Evolutionary conservation across 2,888 invertebrate genomes (phyloP).

Genomic region (Eurois occulta): DNA sequence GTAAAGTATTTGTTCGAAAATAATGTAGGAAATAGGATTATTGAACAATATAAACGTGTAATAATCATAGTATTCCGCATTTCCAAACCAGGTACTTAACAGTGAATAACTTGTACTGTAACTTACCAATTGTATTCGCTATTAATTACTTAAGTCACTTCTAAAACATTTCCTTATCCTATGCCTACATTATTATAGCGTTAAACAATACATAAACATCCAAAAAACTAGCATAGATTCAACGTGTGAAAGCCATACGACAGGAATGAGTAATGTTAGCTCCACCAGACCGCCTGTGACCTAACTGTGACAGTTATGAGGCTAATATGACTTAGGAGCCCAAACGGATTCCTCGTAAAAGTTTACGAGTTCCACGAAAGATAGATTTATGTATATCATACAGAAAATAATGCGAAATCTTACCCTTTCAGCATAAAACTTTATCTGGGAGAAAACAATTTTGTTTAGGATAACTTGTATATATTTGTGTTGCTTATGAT

Average conservation of each 20-base stretch:
- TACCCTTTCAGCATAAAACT: slow-evolving; percentile 18
- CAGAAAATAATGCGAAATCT: slow-evolving; percentile 38
- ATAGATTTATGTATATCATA: slow-evolving; percentile 59
- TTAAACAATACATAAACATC: not conserved
- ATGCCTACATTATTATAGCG: not conserved
- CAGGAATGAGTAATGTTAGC: slow-evolving; percentile 43
- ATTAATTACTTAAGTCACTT: not conserved
- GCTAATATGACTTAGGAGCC: slow-evolving; percentile 55
- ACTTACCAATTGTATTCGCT: not conserved
- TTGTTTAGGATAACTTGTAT: not conserved
- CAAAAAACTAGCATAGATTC: not conserved
- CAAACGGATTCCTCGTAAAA: slow-evolving; percentile 58
- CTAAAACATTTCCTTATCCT: not conserved
- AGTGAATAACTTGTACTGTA: not conserved
- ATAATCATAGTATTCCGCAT: not conserved
- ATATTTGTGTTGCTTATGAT: slow-evolving; percentile 4
- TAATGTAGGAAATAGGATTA: not conserved
- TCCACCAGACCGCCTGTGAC: slow-evolving; percentile 35
- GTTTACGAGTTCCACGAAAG: slow-evolving; percentile 46
- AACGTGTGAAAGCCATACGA: slow-evolving; percentile 8
- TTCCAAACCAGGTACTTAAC: not conserved
- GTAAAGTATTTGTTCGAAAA: not conserved
- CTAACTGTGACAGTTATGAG: slow-evolving; percentile 58
- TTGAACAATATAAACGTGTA: not conserved
- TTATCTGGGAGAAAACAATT: slow-evolving; percentile 23